Conservation (phyloP, 2,888 invertebrate genomes). For the Seira musarum region DNA sequence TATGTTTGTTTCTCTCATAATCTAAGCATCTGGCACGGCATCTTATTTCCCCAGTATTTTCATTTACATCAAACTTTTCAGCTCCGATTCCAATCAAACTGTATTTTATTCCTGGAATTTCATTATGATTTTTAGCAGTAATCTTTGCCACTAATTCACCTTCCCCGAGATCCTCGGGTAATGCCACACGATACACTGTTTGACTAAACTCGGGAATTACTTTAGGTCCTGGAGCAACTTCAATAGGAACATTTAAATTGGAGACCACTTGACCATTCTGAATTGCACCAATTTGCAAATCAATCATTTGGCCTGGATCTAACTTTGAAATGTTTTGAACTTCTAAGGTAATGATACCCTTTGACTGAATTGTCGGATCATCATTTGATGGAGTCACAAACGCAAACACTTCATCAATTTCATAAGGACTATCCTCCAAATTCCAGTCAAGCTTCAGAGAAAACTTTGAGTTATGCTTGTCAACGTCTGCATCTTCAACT, state of each 20-base stretch:
- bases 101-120: conserved; percentile 77
- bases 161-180: conserved; percentile 80
- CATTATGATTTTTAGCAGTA: conserved; percentile 63
- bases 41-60: conserved; percentile 81
- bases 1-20: conserved; percentile 66
- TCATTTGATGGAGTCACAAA: conserved; percentile 66
- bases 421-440: conserved; percentile 46
- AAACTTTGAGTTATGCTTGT: conserved; percentile 63
- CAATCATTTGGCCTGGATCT: conserved; percentile 65
- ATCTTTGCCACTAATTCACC: conserved; percentile 65
- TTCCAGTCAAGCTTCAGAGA: conserved; percentile 66
- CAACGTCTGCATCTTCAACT: conserved; percentile 67
- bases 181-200: conserved; percentile 79
- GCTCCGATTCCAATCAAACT: conserved; percentile 85
- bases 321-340: conserved; percentile 66
- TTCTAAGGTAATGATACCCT: conserved; percentile 68
- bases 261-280: conserved; percentile 67
- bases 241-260: conserved; percentile 66
- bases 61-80: conserved; percentile 80
- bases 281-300: conserved; percentile 67
- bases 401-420: conserved; percentile 62
- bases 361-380: conserved; percentile 65
- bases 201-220: conserved; percentile 77
- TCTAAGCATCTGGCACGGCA: conserved; percentile 67
- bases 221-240: conserved; percentile 64